Conservation (phyloP, 2,113 vertebrate genomes). For the Pelvicachromis taeniatus region DNA sequence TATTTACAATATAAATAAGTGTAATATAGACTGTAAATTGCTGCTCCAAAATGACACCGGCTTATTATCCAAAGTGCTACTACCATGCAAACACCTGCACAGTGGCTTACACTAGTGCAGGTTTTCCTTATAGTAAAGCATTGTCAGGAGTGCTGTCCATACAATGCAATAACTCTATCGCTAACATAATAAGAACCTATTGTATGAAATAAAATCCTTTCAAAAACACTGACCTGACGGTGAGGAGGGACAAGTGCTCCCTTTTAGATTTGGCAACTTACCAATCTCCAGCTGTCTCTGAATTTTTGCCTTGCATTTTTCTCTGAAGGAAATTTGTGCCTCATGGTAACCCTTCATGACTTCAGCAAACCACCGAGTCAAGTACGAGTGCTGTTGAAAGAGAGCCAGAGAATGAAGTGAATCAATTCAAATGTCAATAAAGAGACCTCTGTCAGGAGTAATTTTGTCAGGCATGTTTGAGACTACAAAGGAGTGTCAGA, state of each 20-base stretch:
- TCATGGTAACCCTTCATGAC: constrained; percentile 84
- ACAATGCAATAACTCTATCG: not conserved
- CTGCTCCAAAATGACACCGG: not conserved
- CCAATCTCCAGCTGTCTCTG: constrained; percentile 92
- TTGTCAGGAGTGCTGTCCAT: not conserved
- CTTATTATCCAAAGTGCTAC: not conserved
- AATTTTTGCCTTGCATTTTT: constrained; percentile 86
- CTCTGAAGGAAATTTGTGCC: constrained; percentile 82
- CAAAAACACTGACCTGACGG: not conserved
- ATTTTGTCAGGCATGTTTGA: not conserved
- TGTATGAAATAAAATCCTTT: not conserved
- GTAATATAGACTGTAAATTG: not conserved
- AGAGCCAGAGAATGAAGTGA: not conserved
- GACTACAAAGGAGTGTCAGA: not conserved
- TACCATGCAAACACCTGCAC: not conserved
- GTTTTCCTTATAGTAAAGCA: not conserved
- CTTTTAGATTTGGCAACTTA: constrained; percentile 66
- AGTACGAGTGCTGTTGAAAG: constrained; percentile 77
- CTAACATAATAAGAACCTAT: not conserved
- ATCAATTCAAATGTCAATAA: not conserved
- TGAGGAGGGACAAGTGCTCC: not conserved
- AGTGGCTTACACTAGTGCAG: not conserved
- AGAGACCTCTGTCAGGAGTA: not conserved
- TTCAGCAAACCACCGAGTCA: constrained; percentile 86
- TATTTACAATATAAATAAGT: not conserved